Conservation (phyloP, 2,113 vertebrate species). For the Oxygymnocypris stewartii region DNA sequence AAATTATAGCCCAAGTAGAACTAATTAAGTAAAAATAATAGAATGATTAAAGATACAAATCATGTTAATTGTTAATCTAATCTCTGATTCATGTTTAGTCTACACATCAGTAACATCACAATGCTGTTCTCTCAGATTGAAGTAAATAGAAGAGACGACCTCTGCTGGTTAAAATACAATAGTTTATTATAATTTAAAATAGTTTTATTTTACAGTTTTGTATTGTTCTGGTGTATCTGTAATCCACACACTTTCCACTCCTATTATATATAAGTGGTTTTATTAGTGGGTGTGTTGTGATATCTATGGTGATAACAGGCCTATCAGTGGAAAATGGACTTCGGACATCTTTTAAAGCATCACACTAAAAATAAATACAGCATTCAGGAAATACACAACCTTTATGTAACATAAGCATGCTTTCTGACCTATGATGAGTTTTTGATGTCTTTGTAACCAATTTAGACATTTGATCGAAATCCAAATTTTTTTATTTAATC, state of each 20-base stretch:
- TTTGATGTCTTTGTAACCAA: background rate
- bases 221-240: background rate
- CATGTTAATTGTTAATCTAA: background rate
- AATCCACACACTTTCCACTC: background rate
- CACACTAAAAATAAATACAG: background rate
- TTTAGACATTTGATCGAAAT: background rate
- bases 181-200: background rate
- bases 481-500: too few species aligned
- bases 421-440: background rate
- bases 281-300: conserved; percentile 10
- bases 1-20: background rate
- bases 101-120: background rate
- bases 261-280: background rate
- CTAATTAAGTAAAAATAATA: background rate
- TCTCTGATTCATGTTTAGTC: background rate
- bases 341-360: background rate
- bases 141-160: background rate
- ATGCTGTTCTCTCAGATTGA: background rate
- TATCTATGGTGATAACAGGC: background rate
- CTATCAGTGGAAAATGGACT: conserved; percentile 18
- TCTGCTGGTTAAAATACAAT: conserved; percentile 31
- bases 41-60: background rate
- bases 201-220: background rate
- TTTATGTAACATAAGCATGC: background rate
- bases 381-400: background rate